A percentile compares a stretch with the other conserved stretches of the same genome.
phyloP scores from a whole-genome alignment of 2,888 invertebrate species.

The Polylopha cassiicola region DNA sequence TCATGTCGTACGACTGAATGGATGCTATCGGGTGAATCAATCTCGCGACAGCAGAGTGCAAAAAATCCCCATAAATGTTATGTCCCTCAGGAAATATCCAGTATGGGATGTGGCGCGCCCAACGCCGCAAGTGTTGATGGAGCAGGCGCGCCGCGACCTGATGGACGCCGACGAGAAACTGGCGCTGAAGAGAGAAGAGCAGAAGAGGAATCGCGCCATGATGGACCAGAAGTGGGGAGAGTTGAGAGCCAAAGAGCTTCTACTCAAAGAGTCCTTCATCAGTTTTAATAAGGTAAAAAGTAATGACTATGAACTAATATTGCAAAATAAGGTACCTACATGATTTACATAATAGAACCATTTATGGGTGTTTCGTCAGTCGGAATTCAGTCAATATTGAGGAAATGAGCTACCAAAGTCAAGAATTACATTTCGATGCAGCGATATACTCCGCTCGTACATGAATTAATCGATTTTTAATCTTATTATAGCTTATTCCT shows the following conservation, averaged over 20 bases:
- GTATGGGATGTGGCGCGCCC: constrained; percentile 79
- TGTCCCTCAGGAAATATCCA: constrained; percentile 71
- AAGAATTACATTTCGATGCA: too few species aligned
- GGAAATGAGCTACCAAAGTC: too few species aligned
- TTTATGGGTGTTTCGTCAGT: too few species aligned
- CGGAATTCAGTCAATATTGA: too few species aligned
- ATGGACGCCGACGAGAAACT: constrained; percentile 70
- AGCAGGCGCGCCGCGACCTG: constrained; percentile 72
- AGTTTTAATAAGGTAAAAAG: constrained; percentile 76
- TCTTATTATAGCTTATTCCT: too few species aligned
- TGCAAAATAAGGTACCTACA: neutral
- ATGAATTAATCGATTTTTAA: too few species aligned
- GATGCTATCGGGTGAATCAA: too few species aligned
- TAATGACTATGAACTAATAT: neutral
- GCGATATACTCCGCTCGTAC: too few species aligned
- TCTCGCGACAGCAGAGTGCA: too few species aligned
- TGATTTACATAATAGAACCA: neutral
- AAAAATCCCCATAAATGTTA: too few species aligned
- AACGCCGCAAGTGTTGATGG: constrained; percentile 74
- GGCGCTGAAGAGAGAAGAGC: constrained; percentile 58
- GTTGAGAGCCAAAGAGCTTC: constrained; percentile 67
- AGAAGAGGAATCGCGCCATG: constrained; percentile 48
- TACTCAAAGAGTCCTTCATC: constrained; percentile 76
- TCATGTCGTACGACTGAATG: too few species aligned
- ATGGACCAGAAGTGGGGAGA: constrained; percentile 77